phyloP scores from a whole-genome alignment of 2,113 vertebrate genomes.

The Leptobrachium ailaonicum region DNA sequence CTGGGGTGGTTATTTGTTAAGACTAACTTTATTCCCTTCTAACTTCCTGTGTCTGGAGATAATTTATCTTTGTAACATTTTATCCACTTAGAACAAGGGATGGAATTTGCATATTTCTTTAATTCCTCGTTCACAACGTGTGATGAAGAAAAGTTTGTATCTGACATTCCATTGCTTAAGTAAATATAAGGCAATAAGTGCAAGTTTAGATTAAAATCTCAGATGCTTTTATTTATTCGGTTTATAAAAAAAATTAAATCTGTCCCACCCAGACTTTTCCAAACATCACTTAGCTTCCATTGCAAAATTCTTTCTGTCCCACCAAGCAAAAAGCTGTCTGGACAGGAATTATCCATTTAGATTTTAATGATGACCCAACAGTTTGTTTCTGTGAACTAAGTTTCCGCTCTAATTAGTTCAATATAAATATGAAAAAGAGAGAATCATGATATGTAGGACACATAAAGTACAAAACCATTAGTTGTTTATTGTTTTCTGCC shows the following conservation, averaged over 20 bases:
- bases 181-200: constrained; percentile 36
- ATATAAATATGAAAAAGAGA: constrained; percentile 69
- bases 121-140: neutral
- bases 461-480: too few species aligned
- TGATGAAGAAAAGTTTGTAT: neutral
- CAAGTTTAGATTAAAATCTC: constrained; percentile 71
- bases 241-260: constrained; percentile 65
- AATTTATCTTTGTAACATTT: neutral
- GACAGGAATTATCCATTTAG: neutral
- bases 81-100: neutral
- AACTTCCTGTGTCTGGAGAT: too few species aligned
- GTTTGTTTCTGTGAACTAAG: constrained; percentile 73
- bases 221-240: constrained; percentile 66
- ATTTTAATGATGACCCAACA: constrained; percentile 67
- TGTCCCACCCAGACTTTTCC: constrained; percentile 76
- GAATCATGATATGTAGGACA: constrained; percentile 59
- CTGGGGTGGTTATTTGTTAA: too few species aligned
- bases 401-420: constrained; percentile 75
- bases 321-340: neutral
- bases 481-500: too few species aligned
- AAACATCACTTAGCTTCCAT: constrained; percentile 69
- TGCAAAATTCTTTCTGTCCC: constrained; percentile 64
- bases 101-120: neutral
- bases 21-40: too few species aligned
- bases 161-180: constrained; percentile 15